phyloP scores from a whole-genome alignment of 2,113 vertebrate species.

The Melanocharis versteri region DNA sequence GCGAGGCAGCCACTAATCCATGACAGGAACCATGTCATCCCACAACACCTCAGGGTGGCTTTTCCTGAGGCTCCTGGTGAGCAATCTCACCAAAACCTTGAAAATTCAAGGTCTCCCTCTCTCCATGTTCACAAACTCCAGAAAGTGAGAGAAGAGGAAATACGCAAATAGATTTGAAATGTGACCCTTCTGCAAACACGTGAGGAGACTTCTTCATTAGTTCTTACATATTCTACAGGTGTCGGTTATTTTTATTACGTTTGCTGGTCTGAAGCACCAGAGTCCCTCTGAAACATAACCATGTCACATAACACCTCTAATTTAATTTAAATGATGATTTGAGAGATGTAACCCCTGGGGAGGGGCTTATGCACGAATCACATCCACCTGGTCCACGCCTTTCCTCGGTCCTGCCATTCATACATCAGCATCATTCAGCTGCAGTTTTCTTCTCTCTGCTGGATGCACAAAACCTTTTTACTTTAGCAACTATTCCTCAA shows the following conservation, averaged over 20 bases:
- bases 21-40: not conserved
- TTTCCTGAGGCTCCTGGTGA: not conserved
- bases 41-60: rapidly evolving
- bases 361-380: not conserved
- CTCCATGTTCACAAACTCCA: not conserved
- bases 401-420: not conserved
- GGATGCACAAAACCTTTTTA: not conserved
- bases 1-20: not conserved
- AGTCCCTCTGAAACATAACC: not conserved
- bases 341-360: not conserved
- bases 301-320: not conserved
- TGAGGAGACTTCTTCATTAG: not conserved
- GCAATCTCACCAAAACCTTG: not conserved
- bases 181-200: not conserved
- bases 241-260: not conserved
- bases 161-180: not conserved
- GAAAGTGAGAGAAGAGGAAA: not conserved
- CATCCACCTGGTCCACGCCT: not conserved
- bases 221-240: not conserved
- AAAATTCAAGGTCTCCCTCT: not conserved
- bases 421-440: not conserved
- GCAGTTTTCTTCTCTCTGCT: not conserved
- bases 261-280: not conserved
- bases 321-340: not conserved
- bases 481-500: not conserved